Percentiles rank a stretch among this genome's conserved stretches.
These are phyloP conservation scores for Tetraneura akinire DNA, from an alignment of 1,140 invertebrate genomes.

Conservation along the genomic window DNA sequence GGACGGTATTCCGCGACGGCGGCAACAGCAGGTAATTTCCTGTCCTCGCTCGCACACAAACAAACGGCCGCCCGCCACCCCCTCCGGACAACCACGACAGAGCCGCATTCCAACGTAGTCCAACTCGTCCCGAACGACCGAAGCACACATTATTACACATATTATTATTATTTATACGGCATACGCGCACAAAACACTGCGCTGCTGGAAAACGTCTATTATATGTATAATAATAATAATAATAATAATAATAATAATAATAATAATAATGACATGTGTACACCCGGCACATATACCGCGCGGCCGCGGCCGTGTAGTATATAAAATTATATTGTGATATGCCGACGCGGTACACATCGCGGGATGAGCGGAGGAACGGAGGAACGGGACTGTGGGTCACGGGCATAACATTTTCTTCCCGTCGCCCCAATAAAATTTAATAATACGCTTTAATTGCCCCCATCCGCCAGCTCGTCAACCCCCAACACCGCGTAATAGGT, in stretches of 20 bases:
- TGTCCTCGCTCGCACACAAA: constrained; percentile 15
- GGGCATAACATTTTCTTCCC: neutral
- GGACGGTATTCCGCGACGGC: constrained; percentile 13
- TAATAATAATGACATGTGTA: neutral
- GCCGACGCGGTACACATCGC: neutral
- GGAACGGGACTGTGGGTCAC: too few species aligned
- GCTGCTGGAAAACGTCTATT: constrained; percentile 23
- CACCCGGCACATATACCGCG: neutral
- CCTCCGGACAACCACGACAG: neutral
- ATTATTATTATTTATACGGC: too few species aligned
- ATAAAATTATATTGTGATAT: neutral
- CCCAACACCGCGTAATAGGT: neutral
- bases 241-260: too few species aligned
- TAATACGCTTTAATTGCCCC: constrained; percentile 43
- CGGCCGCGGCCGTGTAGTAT: neutral
- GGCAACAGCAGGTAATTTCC: constrained; percentile 48
- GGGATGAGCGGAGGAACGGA: neutral
- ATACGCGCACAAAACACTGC: too few species aligned
- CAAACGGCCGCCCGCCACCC: neutral
- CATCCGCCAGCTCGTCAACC: neutral
- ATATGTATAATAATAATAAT: neutral
- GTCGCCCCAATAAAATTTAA: constrained; percentile 27
- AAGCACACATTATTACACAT: neutral
- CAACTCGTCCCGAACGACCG: neutral
- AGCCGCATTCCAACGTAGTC: constrained; percentile 41